Evolutionary conservation across 2,113 vertebrate genomes (phyloP).

Genomic region (Nycticorax nycticorax): DNA sequence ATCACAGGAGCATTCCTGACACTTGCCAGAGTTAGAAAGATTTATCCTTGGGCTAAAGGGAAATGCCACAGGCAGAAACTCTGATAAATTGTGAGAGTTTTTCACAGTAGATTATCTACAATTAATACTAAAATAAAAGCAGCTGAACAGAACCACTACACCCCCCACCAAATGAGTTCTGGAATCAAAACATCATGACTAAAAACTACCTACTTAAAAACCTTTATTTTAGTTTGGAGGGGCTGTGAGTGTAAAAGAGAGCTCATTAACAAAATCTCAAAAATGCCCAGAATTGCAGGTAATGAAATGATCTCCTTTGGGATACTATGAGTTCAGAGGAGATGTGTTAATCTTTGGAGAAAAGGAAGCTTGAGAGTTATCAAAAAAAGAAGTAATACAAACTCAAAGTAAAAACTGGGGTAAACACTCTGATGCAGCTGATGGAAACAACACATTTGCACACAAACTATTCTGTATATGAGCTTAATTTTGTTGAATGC

Average conservation of each 20-base stretch:
- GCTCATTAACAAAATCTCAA: neutral
- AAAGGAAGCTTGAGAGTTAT: neutral
- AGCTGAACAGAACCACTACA: neutral
- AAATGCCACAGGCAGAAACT: constrained; percentile 53
- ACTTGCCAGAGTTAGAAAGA: constrained; percentile 50
- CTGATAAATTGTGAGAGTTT: constrained; percentile 26
- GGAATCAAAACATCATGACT: neutral
- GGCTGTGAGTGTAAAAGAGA: neutral
- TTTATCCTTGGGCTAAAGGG: constrained; percentile 49
- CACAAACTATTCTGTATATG: neutral
- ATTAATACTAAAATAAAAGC: constrained; percentile 18
- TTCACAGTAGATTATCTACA: constrained; percentile 34
- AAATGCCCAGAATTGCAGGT: neutral
- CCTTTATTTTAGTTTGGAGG: neutral
- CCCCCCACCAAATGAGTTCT: neutral
- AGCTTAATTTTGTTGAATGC: neutral
- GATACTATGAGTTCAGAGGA: neutral
- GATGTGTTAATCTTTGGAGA: neutral
- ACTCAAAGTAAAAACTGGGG: neutral
- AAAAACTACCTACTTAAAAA: neutral
- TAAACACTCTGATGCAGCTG: neutral
- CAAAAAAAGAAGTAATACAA: neutral
- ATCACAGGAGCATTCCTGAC: constrained; percentile 44
- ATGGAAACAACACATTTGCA: neutral
- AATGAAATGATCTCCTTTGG: constrained; percentile 3